Base-by-base conservation (phyloP, 1,140 invertebrate species). In the Zaprionus gabonicus region DNA sequence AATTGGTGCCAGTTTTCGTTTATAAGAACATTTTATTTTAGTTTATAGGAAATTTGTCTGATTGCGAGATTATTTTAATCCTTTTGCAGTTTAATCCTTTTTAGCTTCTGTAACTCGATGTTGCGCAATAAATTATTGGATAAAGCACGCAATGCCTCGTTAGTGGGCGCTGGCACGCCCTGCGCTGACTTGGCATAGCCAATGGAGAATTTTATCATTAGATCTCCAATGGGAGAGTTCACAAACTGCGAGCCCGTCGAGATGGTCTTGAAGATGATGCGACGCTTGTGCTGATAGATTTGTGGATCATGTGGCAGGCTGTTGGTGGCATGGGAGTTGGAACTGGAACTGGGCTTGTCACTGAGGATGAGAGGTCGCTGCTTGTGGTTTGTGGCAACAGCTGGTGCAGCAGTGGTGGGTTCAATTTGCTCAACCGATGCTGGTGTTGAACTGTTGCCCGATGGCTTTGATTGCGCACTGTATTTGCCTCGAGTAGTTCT, bases 141-240 rank as follows among this genome's bases (percentile, higher is more conserved):
- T 0, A 88, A 49, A 1, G 71, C 64, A 0, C 84, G 81, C 9
- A 88, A 17, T 1, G 78, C 78, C 13, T 88, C 84, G 20, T 15
- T 79, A 2, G 70, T 60, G 10, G 84, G 31, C 51, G 53, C 17
- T 1, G 65, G 28, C 6, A 20, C 13, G 7, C 65, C 41, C 28
- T 44, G 20, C 0, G 63, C 38, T 38, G 90, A 81, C 51, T 87
- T 91, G 41, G 90, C 90, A 31, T 80, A 91, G 10, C 90, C 90
- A 5, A 92, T 91, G 10, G 91, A 91, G 55, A 91, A 92, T 55
- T 92, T 92, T 1, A 92, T 88, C 83, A 92, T 91, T 0, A 92
- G 76, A 62, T 92, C 91, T 0, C 91, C 91, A 46, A 92, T 76
- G 20, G 91, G 91, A 7, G 91, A 91, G 44, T 84, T 87, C 3